Evolutionary conservation across 2,797 vertebrate genomes (phyloP), one percentile per base, ranked within the genome.

Genomic region (Fundulus diaphanus): DNA sequence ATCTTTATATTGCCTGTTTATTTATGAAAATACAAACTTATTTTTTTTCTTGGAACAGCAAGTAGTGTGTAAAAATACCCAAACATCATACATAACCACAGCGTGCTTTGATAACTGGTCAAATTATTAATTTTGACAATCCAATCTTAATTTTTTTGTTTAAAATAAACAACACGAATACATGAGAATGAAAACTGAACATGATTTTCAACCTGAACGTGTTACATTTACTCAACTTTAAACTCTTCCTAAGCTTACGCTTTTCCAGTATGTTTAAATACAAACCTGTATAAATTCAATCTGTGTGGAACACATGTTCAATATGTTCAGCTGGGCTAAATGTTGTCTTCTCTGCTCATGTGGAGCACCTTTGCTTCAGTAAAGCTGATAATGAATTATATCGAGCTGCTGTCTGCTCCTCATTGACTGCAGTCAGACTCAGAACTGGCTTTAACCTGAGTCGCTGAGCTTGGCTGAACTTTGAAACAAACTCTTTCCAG

Each of bases 351-450:
- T 61, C 31, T 37, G n/a, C 31, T 6, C 65, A n/a, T 70, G 71
- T 49, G 71, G 40, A 51, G 65, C 65, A 22, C 33, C 42, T 82
- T 72, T 72, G 42, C 33, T 69, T 72, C 33, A 74, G 54, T 85
- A 3, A 79, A 76, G 77, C 16, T 15, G 59, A 78, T 85, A 68
- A 82, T 75, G 65, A 77, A 70, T 54, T 27, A 11, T 29, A 85
- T 75, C 42, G 83, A 85, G 44, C 80, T n/a, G 56, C 74, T 54
- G 71, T 61, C 71, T 8, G 68, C 73, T 82, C 22, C 72, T 77
- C 63, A 76, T 81, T 40, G 72, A 81, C 72, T 52, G 15, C 27
- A 33, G 68, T 24, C 68, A 70, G 82, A 65, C 46, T 76, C 73
- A 40, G 65, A 35, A 7, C 70, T 0, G 67, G 35, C 65, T 70